Conservation (phyloP, 2,113 vertebrate genomes). For the Phylloscopus trochilus region DNA sequence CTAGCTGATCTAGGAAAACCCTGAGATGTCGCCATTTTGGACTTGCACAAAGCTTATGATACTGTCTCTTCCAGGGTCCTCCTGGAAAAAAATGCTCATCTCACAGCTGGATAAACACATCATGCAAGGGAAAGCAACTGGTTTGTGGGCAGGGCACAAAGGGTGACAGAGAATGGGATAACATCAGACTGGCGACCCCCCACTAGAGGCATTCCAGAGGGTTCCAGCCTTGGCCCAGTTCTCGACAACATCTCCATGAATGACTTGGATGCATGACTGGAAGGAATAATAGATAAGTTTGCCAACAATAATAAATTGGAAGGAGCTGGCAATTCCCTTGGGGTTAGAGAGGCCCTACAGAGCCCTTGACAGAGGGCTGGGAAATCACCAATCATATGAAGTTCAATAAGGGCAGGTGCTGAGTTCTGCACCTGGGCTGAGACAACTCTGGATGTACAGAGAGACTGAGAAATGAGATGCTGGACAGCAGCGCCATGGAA, state of each 20-base stretch:
- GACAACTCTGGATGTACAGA: fast-evolving
- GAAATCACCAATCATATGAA: not conserved
- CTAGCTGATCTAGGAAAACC: not conserved
- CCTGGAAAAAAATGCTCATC: not conserved
- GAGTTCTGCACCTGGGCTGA: not conserved
- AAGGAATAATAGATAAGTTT: not conserved
- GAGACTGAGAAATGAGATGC: fast-evolving
- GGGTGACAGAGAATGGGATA: no score
- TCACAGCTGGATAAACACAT: not conserved
- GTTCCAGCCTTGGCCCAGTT: not conserved
- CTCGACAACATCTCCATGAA: not conserved
- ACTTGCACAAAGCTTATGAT: not conserved
- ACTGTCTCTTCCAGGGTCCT: not conserved
- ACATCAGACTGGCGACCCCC: not conserved
- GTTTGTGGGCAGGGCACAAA: not conserved
- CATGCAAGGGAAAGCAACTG: not conserved
- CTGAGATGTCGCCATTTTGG: no score
- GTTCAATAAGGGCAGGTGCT: fast-evolving
- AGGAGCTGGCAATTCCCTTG: not conserved
- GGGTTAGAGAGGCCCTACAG: not conserved
- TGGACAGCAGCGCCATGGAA: not conserved
- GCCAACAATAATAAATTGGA: fast-evolving
- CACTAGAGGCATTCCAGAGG: not conserved
- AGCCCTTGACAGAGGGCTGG: fast-evolving
- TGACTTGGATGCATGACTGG: not conserved